Evolutionary conservation across 2,888 invertebrate species (phyloP).

Genomic region (Noctua pronuba): DNA sequence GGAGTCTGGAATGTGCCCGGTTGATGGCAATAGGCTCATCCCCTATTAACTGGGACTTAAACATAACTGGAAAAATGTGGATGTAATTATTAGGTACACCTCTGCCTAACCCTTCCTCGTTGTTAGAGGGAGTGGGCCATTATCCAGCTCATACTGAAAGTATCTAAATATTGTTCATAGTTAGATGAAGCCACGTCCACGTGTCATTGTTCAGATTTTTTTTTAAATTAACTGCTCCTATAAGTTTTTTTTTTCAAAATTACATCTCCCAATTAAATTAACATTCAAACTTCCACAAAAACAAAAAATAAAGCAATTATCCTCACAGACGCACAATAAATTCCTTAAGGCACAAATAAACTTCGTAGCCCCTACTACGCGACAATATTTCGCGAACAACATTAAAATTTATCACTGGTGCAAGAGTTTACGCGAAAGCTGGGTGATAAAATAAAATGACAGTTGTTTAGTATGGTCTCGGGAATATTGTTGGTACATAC

Average conservation of each 20-base stretch:
- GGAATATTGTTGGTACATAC: conserved; percentile 83
- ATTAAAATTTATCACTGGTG: conserved; percentile 89
- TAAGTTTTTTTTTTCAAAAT: neutral
- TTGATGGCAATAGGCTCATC: too few relatives aligned
- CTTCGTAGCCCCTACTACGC: conserved; percentile 68
- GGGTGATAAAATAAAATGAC: conserved; percentile 90
- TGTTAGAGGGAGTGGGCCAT: too few relatives aligned
- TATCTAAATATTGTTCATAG: neutral
- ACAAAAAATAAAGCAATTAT: conserved; percentile 53
- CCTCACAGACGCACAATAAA: conserved; percentile 38
- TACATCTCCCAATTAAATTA: conserved; percentile 7
- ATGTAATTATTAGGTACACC: too few relatives aligned
- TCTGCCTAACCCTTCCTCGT: too few relatives aligned
- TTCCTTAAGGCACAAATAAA: conserved; percentile 53
- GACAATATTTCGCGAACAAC: conserved; percentile 87
- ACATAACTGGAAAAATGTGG: too few relatives aligned
- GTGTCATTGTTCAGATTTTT: neutral
- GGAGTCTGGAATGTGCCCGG: too few relatives aligned
- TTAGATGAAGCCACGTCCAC: neutral
- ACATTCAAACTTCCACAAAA: conserved; percentile 31
- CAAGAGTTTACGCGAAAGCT: conserved; percentile 87
- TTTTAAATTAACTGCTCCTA: neutral
- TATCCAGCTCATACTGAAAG: too few relatives aligned
- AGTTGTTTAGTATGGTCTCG: conserved; percentile 89
- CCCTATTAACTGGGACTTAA: too few relatives aligned